These are phyloP conservation scores for Vireo altiloquus DNA, from an alignment of 2,113 vertebrate genomes.

Conservation along the genomic window DNA sequence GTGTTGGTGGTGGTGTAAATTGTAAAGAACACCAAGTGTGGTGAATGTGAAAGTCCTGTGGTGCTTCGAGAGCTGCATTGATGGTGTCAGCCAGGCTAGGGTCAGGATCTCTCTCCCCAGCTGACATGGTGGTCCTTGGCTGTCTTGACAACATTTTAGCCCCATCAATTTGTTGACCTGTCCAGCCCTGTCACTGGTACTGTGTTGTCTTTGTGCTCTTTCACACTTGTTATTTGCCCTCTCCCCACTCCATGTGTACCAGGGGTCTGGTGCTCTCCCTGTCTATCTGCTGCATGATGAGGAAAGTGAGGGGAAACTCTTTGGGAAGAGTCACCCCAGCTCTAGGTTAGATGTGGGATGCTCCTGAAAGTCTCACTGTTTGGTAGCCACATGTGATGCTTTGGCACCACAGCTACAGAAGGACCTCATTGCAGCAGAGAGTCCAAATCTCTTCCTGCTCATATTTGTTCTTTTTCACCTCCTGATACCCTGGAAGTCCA, in stretches of 20 bases:
- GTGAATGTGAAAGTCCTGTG: background rate
- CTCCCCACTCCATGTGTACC: background rate
- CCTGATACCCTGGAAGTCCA: background rate
- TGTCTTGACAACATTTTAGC: background rate
- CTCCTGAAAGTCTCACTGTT: background rate
- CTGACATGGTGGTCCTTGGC: background rate
- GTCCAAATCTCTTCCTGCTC: background rate
- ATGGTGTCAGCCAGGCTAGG: background rate
- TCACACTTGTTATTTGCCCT: rapidly evolving
- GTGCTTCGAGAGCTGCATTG: background rate
- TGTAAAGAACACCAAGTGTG: background rate
- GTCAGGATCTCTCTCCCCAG: background rate
- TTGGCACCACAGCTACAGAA: background rate
- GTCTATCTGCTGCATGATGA: background rate
- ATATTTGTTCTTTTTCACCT: background rate
- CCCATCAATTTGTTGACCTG: background rate
- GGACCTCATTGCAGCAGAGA: background rate
- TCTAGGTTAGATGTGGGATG: background rate
- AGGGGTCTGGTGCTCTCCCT: background rate
- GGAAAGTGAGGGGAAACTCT: background rate
- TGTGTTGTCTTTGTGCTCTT: background rate
- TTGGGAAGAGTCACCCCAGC: background rate
- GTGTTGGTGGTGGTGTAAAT: background rate
- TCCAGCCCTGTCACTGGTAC: background rate
- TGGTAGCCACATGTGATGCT: background rate